Percentiles rank a stretch among this genome's conserved stretches.
Evolutionary conservation across 2,113 vertebrate genomes (phyloP).

Genomic region (Phaethornis superciliosus): DNA sequence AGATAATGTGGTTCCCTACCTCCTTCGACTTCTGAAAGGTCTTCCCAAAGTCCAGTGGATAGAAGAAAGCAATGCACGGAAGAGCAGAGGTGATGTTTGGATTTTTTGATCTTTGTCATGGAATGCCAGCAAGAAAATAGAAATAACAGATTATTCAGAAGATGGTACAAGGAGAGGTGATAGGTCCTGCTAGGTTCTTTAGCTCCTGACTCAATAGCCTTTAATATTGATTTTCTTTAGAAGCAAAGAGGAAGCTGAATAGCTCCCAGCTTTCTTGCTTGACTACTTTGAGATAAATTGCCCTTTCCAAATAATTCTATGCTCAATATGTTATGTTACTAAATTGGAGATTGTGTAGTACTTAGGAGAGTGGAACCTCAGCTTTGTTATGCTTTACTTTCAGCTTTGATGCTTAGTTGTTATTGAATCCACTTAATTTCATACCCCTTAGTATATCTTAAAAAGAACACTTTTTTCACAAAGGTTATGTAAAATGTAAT

Average conservation of each 20-base stretch:
- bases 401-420: neutral
- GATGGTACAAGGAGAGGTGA: neutral
- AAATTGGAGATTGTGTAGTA: neutral
- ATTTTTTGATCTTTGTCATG: neutral
- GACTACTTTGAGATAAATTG: neutral
- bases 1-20: constrained; percentile 89
- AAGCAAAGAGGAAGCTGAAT: neutral
- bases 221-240: neutral
- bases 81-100: constrained; percentile 83
- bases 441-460: neutral
- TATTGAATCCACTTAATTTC: neutral
- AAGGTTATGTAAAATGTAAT: neutral
- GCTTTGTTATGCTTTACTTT: neutral
- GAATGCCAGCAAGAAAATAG: neutral
- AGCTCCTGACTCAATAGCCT: neutral
- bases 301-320: neutral
- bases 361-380: neutral
- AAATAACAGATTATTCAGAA: neutral
- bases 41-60: constrained; percentile 95
- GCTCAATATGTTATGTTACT: neutral
- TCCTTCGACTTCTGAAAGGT: constrained; percentile 90
- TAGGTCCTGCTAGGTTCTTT: neutral
- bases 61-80: constrained; percentile 90
- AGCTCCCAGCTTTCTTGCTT: neutral
- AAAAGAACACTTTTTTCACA: neutral